These are phyloP conservation scores for Trachops cirrhosus DNA, from an alignment of 2,797 vertebrate genomes.

Conservation along the genomic window DNA sequence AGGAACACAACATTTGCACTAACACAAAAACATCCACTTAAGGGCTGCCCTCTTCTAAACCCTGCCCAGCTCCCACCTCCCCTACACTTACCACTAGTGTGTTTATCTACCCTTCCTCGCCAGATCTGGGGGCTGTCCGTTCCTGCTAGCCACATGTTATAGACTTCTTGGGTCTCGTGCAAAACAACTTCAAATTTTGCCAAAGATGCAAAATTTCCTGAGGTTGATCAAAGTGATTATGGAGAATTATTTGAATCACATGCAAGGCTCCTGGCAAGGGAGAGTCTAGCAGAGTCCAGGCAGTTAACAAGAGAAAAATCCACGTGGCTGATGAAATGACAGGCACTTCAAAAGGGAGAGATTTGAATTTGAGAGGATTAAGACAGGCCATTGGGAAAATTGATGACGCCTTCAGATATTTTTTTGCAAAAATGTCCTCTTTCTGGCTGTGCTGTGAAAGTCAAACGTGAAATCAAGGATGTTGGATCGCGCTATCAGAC, in stretches of 20 bases:
- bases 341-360: constrained; percentile 61
- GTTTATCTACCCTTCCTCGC: accelerated
- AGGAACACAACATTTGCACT: background rate
- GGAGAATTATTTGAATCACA: constrained; percentile 24
- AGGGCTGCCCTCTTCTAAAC: background rate
- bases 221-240: constrained; percentile 57
- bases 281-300: background rate
- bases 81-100: accelerated
- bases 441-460: constrained; percentile 42
- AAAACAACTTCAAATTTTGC: background rate
- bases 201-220: constrained; percentile 45
- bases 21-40: background rate
- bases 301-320: constrained; percentile 25
- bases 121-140: background rate
- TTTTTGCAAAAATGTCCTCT: constrained; percentile 41
- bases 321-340: constrained; percentile 40
- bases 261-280: background rate
- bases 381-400: constrained; percentile 68
- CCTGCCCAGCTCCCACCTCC: accelerated
- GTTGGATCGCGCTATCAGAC: background rate
- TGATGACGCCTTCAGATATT: constrained; percentile 48
- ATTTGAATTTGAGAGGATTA: constrained; percentile 54
- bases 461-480: constrained; percentile 27
- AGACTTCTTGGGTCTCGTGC: background rate
- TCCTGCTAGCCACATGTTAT: background rate